These are phyloP conservation scores for Tricholaema leucomelas DNA, from an alignment of 2,113 vertebrate genomes.

Conservation along the genomic window DNA sequence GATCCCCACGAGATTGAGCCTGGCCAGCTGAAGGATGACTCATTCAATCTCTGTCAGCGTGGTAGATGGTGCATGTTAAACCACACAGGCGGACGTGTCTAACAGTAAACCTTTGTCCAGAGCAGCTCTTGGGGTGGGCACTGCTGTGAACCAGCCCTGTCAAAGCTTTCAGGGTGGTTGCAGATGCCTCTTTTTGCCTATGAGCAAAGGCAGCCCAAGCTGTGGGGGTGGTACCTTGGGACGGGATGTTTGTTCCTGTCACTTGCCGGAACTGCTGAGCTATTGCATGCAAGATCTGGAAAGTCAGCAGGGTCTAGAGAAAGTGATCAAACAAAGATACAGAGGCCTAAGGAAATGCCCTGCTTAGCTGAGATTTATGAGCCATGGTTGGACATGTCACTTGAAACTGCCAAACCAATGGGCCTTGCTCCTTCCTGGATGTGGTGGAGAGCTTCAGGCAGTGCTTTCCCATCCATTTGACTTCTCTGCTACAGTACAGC, in stretches of 20 bases:
- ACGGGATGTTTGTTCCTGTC: not conserved
- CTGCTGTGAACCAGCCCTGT: not conserved
- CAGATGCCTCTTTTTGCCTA: not conserved
- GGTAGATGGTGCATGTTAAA: conserved; percentile 13
- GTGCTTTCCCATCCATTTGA: not conserved
- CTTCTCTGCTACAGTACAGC: not conserved
- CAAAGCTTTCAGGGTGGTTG: not conserved
- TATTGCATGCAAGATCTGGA: not conserved
- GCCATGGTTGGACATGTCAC: not conserved
- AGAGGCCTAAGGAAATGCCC: conserved; percentile 27
- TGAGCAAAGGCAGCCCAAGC: not conserved
- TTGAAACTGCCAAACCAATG: not conserved
- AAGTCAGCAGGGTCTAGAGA: not conserved
- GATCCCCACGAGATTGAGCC: not conserved
- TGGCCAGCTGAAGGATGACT: conserved; percentile 19
- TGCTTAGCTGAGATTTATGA: conserved; percentile 51
- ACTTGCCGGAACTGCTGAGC: conserved; percentile 13
- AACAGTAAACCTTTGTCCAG: conserved; percentile 33
- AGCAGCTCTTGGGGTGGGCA: not conserved
- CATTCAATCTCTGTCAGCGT: conserved; percentile 21
- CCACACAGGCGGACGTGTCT: not conserved
- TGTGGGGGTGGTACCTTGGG: fast-evolving
- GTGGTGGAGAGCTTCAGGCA: not conserved
- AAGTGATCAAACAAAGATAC: not conserved
- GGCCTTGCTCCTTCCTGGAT: not conserved